These are phyloP conservation scores for Mesocentrotus franciscanus DNA, from an alignment of 53 echinoderm and acorn worm species.

Conservation along the genomic window DNA sequence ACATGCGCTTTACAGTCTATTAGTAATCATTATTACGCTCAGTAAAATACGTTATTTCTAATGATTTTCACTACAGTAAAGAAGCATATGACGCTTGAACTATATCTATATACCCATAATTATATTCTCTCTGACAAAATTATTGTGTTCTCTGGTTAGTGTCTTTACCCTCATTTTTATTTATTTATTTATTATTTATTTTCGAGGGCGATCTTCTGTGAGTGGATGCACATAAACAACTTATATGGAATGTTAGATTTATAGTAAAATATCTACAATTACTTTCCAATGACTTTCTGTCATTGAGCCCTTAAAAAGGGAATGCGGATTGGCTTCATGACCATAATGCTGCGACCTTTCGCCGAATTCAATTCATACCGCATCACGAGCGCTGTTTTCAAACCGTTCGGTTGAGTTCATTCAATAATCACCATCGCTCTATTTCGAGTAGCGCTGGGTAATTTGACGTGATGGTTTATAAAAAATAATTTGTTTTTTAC, in stretches of 20 bases:
- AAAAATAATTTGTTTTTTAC: slow-evolving; percentile 33
- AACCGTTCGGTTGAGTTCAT: slow-evolving; percentile 44
- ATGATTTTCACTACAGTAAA: neutral
- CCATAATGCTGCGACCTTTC: neutral
- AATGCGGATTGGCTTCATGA: neutral
- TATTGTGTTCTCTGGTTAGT: too few relatives aligned
- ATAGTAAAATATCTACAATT: neutral
- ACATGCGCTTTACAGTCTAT: neutral
- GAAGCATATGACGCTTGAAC: too few relatives aligned
- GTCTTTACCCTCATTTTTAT: too few relatives aligned
- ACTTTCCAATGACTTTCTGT: neutral
- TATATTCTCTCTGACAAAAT: too few relatives aligned
- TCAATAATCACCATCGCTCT: slow-evolving; percentile 27
- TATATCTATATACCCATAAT: too few relatives aligned
- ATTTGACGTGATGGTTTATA: slow-evolving; percentile 31
- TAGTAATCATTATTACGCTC: neutral
- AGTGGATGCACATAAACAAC: too few relatives aligned
- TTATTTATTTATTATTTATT: too few relatives aligned
- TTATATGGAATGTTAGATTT: neutral
- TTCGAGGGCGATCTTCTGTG: too few relatives aligned
- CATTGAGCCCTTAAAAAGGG: neutral
- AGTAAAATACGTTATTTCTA: neutral
- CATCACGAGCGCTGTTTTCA: slow-evolving; percentile 24
- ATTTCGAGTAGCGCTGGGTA: neutral
- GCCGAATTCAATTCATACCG: neutral